Evolutionary conservation across 2,888 invertebrate species (phyloP).

Genomic region (Sipha maydis): DNA sequence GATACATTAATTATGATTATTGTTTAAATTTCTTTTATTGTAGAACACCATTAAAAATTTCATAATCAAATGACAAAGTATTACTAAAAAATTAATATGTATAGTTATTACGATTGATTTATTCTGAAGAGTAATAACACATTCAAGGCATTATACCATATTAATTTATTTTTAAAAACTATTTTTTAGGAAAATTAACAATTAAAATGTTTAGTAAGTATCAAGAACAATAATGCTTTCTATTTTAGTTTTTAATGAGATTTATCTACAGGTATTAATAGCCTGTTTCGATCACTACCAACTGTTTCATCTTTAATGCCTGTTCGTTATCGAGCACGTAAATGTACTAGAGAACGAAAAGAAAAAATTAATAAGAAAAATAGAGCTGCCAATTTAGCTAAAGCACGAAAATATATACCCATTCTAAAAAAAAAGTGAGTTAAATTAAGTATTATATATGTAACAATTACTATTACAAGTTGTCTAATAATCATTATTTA

Average conservation of each 20-base stretch:
- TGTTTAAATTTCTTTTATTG: no score
- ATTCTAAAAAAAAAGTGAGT: constrained; percentile 48
- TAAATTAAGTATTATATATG: no score
- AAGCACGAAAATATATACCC: constrained; percentile 51
- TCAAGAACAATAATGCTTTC: not conserved
- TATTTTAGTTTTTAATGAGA: not conserved
- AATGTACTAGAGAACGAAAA: constrained; percentile 82
- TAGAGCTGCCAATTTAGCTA: constrained; percentile 61
- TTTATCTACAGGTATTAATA: constrained; percentile 38
- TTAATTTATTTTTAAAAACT: not conserved
- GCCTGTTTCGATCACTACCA: constrained; percentile 42
- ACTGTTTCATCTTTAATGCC: constrained; percentile 41
- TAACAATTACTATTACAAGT: no score
- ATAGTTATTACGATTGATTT: not conserved
- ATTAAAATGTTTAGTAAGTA: constrained; percentile 45
- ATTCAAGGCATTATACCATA: not conserved
- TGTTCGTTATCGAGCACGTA: constrained; percentile 72
- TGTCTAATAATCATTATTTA: no score
- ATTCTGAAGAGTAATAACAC: not conserved
- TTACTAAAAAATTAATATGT: not conserved
- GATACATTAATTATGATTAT: no score
- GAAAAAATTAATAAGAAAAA: constrained; percentile 73
- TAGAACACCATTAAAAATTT: not conserved
- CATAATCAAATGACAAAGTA: not conserved
- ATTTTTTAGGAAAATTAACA: not conserved